Conservation (phyloP, 1,140 invertebrate genomes). For the Vanessa tameamea region DNA sequence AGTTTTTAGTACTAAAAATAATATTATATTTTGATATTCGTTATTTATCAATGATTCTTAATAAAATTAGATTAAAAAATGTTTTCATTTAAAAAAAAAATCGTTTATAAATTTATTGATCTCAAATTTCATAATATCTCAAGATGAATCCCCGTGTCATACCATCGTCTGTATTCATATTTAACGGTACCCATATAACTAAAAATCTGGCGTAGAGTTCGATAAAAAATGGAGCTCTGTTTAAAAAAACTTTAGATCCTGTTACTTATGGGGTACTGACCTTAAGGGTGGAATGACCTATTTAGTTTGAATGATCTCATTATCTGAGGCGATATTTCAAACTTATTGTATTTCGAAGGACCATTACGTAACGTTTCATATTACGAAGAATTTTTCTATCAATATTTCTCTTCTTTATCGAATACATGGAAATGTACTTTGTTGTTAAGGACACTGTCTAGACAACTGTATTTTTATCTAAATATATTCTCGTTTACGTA, state of each 20-base stretch:
- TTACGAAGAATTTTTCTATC: not conserved
- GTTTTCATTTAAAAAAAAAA: not conserved
- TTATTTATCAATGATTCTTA: too few relatives aligned
- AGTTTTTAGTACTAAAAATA: too few relatives aligned
- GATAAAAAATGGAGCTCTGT: conserved; percentile 73
- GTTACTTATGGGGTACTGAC: conserved; percentile 71
- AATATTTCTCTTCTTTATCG: not conserved
- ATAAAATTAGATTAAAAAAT: too few relatives aligned
- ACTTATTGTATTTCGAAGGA: not conserved
- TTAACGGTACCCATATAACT: conserved; percentile 76
- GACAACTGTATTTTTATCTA: not conserved
- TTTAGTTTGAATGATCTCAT: conserved; percentile 73
- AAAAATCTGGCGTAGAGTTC: conserved; percentile 63
- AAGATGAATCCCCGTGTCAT: conserved; percentile 37
- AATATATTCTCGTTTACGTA: too few relatives aligned
- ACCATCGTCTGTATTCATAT: conserved; percentile 38
- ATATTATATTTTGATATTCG: too few relatives aligned
- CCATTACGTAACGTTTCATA: conserved; percentile 7
- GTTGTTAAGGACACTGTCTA: conserved; percentile 6
- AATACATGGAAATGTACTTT: conserved; percentile 8
- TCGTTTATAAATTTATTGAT: not conserved
- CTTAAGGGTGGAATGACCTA: conserved; percentile 75
- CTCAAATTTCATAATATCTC: conserved; percentile 10
- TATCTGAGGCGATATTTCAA: conserved; percentile 44
- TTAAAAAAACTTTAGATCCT: conserved; percentile 71